phyloP scores from a whole-genome alignment of 2,113 vertebrate genomes.

The Rhabdomys dilectus region DNA sequence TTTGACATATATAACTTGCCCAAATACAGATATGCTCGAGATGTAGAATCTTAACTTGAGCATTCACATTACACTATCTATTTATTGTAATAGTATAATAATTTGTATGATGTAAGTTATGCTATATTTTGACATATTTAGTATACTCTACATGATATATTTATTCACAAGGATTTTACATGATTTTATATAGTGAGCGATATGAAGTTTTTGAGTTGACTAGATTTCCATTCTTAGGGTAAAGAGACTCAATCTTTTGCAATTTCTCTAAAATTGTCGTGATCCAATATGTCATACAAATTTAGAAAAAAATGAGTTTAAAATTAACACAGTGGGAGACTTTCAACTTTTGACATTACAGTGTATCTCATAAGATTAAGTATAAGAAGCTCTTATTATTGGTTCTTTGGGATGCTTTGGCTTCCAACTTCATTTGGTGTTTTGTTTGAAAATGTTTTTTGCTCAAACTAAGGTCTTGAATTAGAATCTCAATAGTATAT shows the following conservation, averaged over 20 bases:
- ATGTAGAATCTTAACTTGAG: background rate
- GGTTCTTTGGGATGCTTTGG: background rate
- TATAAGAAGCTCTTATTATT: slow-evolving; percentile 11
- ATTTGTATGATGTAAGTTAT: background rate
- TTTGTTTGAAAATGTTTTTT: slow-evolving; percentile 9
- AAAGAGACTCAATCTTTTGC: background rate
- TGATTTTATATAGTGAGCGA: background rate
- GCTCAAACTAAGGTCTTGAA: background rate
- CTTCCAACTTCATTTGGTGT: background rate
- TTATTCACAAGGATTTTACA: slow-evolving; percentile 28
- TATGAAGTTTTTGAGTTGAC: slow-evolving; percentile 8
- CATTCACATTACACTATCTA: background rate
- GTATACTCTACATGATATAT: background rate
- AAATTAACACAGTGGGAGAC: slow-evolving; percentile 6
- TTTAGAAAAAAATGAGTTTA: slow-evolving; percentile 22
- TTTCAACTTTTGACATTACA: background rate
- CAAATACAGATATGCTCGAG: slow-evolving; percentile 17
- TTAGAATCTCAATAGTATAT: background rate
- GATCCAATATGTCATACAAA: background rate
- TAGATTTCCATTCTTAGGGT: background rate
- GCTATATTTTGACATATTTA: background rate
- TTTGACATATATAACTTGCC: background rate
- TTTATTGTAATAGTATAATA: background rate
- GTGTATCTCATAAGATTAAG: background rate
- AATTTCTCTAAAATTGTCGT: slow-evolving; percentile 1